These are phyloP conservation scores for Scomber colias DNA, from an alignment of 2,113 vertebrate species.

Conservation along the genomic window DNA sequence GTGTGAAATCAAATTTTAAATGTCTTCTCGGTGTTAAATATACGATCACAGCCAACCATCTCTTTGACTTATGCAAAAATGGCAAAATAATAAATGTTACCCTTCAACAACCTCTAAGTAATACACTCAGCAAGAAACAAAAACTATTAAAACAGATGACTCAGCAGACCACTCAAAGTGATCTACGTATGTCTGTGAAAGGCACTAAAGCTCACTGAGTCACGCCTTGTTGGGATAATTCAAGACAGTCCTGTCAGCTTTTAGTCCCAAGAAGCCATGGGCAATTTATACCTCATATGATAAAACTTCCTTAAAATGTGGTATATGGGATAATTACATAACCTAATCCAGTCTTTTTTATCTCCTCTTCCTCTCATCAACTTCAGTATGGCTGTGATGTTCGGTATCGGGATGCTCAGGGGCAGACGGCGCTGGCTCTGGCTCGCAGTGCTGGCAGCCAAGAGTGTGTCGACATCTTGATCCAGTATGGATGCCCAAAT, in stretches of 20 bases:
- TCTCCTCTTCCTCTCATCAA: background rate
- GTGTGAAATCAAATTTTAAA: conserved; percentile 10
- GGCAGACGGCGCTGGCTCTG: conserved; percentile 89
- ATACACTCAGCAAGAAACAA: conserved; percentile 37
- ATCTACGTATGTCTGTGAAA: conserved; percentile 35
- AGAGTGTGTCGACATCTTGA: conserved; percentile 93
- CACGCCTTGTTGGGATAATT: conserved; percentile 25
- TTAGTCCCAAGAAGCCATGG: background rate
- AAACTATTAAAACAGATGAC: conserved; percentile 30
- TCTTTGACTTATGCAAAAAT: conserved; percentile 28
- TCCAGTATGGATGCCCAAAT: conserved; percentile 93
- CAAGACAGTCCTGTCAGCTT: conserved; percentile 22
- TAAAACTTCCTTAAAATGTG: conserved; percentile 10
- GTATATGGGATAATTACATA: background rate
- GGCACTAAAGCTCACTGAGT: conserved; percentile 30
- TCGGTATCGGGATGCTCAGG: conserved; percentile 89
- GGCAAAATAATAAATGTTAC: conserved; percentile 15
- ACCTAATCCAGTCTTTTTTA: conserved; percentile 3
- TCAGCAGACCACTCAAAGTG: conserved; percentile 45
- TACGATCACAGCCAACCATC: background rate
- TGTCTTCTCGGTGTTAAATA: background rate
- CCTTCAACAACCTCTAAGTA: conserved; percentile 14
- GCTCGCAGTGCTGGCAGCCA: conserved; percentile 91
- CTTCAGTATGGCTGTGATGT: conserved; percentile 95
- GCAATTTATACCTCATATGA: background rate